phyloP scores from a whole-genome alignment of 2,113 vertebrate species.

The Melanerpes formicivorus region DNA sequence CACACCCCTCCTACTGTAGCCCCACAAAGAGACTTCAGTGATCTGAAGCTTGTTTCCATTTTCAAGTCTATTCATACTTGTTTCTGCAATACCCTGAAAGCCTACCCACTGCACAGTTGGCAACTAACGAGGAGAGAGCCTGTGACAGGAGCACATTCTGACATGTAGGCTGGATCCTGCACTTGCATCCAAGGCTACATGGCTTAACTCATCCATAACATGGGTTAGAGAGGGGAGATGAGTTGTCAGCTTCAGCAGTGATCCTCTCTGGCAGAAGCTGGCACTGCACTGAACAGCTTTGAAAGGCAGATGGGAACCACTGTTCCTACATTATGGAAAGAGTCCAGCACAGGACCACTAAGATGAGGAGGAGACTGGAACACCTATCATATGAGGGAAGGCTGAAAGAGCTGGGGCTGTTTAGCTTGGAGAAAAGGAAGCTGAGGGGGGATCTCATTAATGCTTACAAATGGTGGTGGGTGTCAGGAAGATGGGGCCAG shows the following conservation, averaged over 20 bases:
- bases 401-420: too few species aligned
- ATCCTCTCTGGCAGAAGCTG: background rate
- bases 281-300: background rate
- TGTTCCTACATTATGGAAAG: background rate
- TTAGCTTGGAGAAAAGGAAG: too few species aligned
- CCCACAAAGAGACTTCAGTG: rapidly evolving
- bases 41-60: background rate
- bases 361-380: too few species aligned
- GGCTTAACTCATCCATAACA: background rate
- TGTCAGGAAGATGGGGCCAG: too few species aligned
- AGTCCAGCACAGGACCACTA: too few species aligned
- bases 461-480: too few species aligned
- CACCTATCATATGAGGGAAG: too few species aligned
- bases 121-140: background rate
- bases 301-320: background rate
- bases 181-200: background rate
- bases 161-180: background rate
- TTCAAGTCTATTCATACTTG: background rate
- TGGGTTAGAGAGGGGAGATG: background rate
- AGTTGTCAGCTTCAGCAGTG: background rate
- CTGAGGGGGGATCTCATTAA: too few species aligned
- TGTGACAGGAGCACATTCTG: background rate
- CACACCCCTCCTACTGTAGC: background rate
- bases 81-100: background rate
- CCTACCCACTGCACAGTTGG: background rate